phyloP scores from a whole-genome alignment of 1,140 invertebrate species.

The Choristoneura fumiferana region DNA sequence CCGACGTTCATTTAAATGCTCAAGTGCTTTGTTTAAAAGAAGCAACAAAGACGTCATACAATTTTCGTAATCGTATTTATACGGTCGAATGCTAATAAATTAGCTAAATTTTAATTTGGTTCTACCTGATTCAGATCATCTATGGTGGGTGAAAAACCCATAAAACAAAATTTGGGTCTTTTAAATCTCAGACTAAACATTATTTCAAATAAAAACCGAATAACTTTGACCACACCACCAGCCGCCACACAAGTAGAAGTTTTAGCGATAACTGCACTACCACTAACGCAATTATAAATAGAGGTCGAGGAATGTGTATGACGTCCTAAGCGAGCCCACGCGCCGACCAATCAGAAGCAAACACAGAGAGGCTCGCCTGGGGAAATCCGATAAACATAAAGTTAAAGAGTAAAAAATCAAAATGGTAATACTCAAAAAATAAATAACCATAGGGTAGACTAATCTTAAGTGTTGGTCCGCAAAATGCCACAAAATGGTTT shows the following conservation, averaged over 20 bases:
- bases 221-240: background rate
- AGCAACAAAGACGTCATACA: too few species aligned
- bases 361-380: conserved; percentile 61
- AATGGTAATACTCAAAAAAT: background rate
- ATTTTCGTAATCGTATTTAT: too few species aligned
- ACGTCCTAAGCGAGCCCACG: conserved; percentile 75
- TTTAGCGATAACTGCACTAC: conserved; percentile 20
- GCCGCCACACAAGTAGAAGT: conserved; percentile 2
- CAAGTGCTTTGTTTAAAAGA: too few species aligned
- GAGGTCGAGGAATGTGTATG: conserved; percentile 60
- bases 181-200: too few species aligned
- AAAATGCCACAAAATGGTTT: background rate
- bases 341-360: conserved; percentile 64
- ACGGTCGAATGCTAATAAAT: too few species aligned
- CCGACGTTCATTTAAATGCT: too few species aligned
- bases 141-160: too few species aligned
- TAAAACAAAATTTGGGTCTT: too few species aligned
- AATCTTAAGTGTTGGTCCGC: background rate
- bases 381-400: conserved; percentile 42
- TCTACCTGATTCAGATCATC: too few species aligned
- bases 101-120: too few species aligned
- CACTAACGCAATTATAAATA: conserved; percentile 61
- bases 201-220: background rate
- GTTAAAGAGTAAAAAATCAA: conserved; percentile 2
- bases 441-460: background rate